Conservation (phyloP, 2,797 vertebrate genomes). For the Rhinichthys osculus region DNA sequence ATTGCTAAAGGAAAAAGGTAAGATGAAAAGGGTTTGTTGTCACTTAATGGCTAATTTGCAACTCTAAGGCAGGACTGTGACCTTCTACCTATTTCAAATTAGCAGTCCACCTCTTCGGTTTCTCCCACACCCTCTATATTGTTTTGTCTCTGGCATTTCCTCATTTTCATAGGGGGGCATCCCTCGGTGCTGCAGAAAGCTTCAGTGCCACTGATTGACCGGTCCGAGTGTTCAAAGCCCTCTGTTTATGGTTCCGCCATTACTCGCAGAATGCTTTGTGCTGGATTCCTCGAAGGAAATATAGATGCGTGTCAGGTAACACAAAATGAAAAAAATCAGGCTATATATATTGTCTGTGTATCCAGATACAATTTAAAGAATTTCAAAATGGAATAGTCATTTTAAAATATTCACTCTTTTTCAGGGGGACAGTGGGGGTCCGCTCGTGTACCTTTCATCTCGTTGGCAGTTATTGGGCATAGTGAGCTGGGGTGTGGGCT, state of each 20-base stretch:
- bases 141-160: not conserved
- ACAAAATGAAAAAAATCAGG: not conserved
- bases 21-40: not conserved
- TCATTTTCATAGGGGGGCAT: slow-evolving; percentile 37
- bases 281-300: slow-evolving; percentile 71
- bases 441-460: slow-evolving; percentile 70
- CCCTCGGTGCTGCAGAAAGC: slow-evolving; percentile 76
- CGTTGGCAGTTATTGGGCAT: slow-evolving; percentile 77
- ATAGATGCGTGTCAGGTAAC: slow-evolving; percentile 84
- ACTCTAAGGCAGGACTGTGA: not conserved
- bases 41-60: not conserved
- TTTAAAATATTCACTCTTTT: not conserved
- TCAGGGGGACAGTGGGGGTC: slow-evolving; percentile 85
- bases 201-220: slow-evolving; percentile 68
- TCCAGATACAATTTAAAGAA: not conserved
- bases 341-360: not conserved
- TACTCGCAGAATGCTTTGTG: slow-evolving; percentile 79
- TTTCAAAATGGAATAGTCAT: not conserved
- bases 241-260: slow-evolving; percentile 75
- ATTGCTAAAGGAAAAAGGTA: slow-evolving; percentile 68
- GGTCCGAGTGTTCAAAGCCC: slow-evolving; percentile 68
- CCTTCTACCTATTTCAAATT: not conserved
- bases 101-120: not conserved
- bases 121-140: not conserved
- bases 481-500: slow-evolving; percentile 84